Conservation (phyloP, 1,140 invertebrate species). For the Bombus soroeensis region DNA sequence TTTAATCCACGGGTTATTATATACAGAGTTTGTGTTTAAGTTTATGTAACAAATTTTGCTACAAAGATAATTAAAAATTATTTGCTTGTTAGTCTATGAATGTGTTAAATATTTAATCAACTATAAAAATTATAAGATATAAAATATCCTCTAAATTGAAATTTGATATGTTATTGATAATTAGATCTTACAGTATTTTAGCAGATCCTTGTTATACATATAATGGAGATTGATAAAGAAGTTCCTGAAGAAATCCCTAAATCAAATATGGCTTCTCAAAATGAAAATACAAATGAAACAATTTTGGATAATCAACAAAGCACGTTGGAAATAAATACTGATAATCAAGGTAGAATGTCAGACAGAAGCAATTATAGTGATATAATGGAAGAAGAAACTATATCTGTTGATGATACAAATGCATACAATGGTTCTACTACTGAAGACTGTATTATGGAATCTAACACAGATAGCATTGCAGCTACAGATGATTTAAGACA, state of each 20-base stretch:
- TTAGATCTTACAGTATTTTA: constrained; percentile 61
- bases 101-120: constrained; percentile 7
- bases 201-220: constrained; percentile 39
- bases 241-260: constrained; percentile 21
- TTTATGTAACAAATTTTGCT: constrained; percentile 44
- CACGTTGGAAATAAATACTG: constrained; percentile 5
- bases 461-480: constrained; percentile 51
- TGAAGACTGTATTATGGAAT: constrained; percentile 24
- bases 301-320: constrained; percentile 2
- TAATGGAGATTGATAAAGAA: constrained; percentile 57
- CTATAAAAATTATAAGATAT: not conserved
- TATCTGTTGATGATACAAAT: constrained; percentile 22
- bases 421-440: constrained; percentile 41
- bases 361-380: constrained; percentile 47
- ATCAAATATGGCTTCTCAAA: not conserved
- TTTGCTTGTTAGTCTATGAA: constrained; percentile 15
- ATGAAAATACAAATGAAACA: not conserved
- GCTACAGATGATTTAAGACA: constrained; percentile 83
- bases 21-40: constrained; percentile 46
- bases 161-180: not conserved
- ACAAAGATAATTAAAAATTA: constrained; percentile 31
- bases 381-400: constrained; percentile 47
- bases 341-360: constrained; percentile 19
- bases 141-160: not conserved
- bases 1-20: constrained; percentile 59